Base-by-base conservation (phyloP, 1,140 invertebrate genomes). In the Diabrotica virgifera region DNA sequence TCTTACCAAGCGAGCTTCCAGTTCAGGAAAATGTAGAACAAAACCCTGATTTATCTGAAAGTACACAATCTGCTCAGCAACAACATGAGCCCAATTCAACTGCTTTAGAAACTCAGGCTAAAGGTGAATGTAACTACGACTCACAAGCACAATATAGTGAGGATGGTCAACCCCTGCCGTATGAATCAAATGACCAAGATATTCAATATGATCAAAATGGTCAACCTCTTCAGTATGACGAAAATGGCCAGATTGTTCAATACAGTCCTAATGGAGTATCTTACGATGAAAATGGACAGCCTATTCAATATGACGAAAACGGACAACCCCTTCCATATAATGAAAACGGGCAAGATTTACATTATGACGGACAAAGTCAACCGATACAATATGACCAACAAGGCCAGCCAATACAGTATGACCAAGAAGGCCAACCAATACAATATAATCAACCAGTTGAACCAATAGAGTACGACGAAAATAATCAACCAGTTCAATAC, bases 261-360 rank as follows among this genome's bases (percentile, higher is more conserved):
- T 62, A 71, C 14, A 4, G 4, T 24, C 24, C 24, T 2, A 24
- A 24, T 24, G 24, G 24, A 24, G 24, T 24, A 24, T 24, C 24
- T 24, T 76, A 76, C 40, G 73, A 74, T 52, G 66, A 74, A 62
- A 68, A 67, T 37, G 72, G 68, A 2, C 70, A 71, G 52, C 57
- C 57, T 3, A 57, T 70, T 12, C 36, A 59, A 62, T 70, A 70
- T 37, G 64, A 70, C 54, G 53, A 67, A 61, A 62, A 68, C 52
- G 67, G 64, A 12, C 68, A 69, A 52, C 35, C 12, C 9, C 13
- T 52, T 54, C 52, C 2, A 13, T 54, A 13, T 7, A 12, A 54
- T 35, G 10, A 54, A 11, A 2, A n/a, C 12, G 8, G 52, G 3
- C 52, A 54, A 54, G 8, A 4, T 7, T 11, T n/a, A n/a, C 59